phyloP scores from a whole-genome alignment of 2,797 vertebrate species.

The Hemitrygon akajei region DNA sequence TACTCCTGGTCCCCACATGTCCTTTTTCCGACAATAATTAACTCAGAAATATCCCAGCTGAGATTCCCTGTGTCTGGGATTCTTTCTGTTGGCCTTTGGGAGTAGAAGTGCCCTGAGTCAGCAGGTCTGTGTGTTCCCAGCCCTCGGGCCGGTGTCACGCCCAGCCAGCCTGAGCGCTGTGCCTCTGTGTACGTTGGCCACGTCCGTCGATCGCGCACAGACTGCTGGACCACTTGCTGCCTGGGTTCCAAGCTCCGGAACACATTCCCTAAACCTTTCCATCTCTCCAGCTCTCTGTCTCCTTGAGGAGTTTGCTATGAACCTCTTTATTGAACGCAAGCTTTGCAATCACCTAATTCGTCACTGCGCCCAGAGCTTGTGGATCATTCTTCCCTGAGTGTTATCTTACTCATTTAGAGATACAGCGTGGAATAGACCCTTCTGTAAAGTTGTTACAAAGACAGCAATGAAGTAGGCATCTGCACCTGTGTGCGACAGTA shows the following conservation, averaged over 20 bases:
- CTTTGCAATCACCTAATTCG: not conserved
- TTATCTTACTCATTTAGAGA: too few relatives aligned
- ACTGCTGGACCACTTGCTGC: not conserved
- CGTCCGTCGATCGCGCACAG: not conserved
- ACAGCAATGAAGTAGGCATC: too few relatives aligned
- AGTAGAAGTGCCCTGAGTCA: too few relatives aligned
- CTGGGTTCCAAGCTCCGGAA: not conserved
- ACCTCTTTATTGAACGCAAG: not conserved
- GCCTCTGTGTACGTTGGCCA: not conserved
- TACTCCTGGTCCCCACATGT: not conserved
- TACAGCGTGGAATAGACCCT: too few relatives aligned
- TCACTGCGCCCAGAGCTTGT: not conserved
- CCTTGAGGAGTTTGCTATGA: not conserved
- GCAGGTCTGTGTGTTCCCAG: too few relatives aligned
- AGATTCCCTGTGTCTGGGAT: not conserved
- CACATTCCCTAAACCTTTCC: not conserved
- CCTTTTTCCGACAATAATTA: not conserved
- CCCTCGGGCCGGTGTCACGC: too few relatives aligned
- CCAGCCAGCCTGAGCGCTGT: too few relatives aligned
- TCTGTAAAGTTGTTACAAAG: too few relatives aligned
- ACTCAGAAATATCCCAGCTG: not conserved
- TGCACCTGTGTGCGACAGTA: too few relatives aligned
- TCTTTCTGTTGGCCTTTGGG: too few relatives aligned
- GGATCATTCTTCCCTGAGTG: too few relatives aligned
- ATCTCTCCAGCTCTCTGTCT: not conserved